Evolutionary conservation across 2,113 vertebrate genomes (phyloP).

Genomic region (Apeltes quadracus): DNA sequence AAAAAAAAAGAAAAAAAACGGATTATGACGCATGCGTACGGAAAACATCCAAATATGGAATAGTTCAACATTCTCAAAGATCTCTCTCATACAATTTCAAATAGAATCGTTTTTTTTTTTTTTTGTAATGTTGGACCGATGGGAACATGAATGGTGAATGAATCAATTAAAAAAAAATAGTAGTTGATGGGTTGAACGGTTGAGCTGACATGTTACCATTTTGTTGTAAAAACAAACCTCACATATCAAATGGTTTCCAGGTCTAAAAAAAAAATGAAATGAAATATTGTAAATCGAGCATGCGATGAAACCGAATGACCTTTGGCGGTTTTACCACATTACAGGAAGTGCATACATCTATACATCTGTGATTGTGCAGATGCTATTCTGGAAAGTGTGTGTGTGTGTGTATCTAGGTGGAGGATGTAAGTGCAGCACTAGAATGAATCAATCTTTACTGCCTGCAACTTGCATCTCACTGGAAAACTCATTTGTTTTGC

Average conservation of each 20-base stretch:
- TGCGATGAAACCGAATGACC: background rate
- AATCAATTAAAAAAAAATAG: background rate
- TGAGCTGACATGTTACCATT: background rate
- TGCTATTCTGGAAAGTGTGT: background rate
- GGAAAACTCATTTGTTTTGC: constrained; percentile 13
- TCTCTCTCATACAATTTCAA: background rate
- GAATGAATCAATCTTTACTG: constrained; percentile 26
- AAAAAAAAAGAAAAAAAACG: background rate
- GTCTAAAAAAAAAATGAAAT: background rate
- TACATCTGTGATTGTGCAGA: constrained; percentile 8
- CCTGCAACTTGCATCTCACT: constrained; percentile 10
- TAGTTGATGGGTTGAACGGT: background rate
- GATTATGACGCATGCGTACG: background rate
- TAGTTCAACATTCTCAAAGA: background rate
- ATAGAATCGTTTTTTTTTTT: background rate
- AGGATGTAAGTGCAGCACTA: constrained; percentile 11
- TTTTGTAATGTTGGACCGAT: background rate
- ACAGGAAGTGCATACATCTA: background rate
- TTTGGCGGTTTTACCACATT: background rate
- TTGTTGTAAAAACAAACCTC: background rate
- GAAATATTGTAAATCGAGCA: background rate
- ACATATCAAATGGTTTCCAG: background rate
- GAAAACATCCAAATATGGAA: no score
- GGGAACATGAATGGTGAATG: no score
- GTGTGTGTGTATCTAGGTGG: background rate